phyloP scores from a whole-genome alignment of 1,140 invertebrate species.

The Hermetia illucens region DNA sequence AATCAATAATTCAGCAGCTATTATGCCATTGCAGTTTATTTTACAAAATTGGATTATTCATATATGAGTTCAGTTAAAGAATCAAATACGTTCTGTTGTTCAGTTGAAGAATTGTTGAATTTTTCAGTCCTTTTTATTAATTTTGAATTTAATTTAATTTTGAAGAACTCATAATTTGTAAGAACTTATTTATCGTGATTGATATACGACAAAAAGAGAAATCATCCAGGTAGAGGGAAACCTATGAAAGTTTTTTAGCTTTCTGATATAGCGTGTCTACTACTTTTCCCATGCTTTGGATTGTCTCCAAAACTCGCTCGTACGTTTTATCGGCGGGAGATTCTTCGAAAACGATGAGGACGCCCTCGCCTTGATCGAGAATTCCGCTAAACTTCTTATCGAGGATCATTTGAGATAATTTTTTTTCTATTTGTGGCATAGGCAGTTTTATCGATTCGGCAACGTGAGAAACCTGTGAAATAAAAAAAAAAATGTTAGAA shows the following conservation, averaged over 20 bases:
- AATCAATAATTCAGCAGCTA: too few relatives aligned
- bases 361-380: slow-evolving; percentile 92
- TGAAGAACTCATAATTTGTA: too few relatives aligned
- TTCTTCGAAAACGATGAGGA: slow-evolving; percentile 95
- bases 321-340: slow-evolving; percentile 92
- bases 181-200: too few relatives aligned
- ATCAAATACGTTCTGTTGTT: too few relatives aligned
- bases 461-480: slow-evolving; percentile 54
- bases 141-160: too few relatives aligned
- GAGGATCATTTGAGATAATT: slow-evolving; percentile 98
- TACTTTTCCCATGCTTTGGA: slow-evolving; percentile 98
- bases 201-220: too few relatives aligned
- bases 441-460: slow-evolving; percentile 78
- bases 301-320: slow-evolving; percentile 89
- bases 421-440: slow-evolving; percentile 89
- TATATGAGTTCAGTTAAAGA: too few relatives aligned
- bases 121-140: too few relatives aligned
- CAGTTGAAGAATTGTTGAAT: too few relatives aligned
- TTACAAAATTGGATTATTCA: too few relatives aligned
- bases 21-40: too few relatives aligned
- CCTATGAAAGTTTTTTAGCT: slow-evolving; percentile 94
- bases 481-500: slow-evolving; percentile 8
- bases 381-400: slow-evolving; percentile 97
- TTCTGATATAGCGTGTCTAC: slow-evolving; percentile 97
- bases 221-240: too few relatives aligned